A percentile compares a stretch with the other conserved stretches of the same genome.
Evolutionary conservation across 1,140 invertebrate species (phyloP).

Genomic region (Micrasema longulum): DNA sequence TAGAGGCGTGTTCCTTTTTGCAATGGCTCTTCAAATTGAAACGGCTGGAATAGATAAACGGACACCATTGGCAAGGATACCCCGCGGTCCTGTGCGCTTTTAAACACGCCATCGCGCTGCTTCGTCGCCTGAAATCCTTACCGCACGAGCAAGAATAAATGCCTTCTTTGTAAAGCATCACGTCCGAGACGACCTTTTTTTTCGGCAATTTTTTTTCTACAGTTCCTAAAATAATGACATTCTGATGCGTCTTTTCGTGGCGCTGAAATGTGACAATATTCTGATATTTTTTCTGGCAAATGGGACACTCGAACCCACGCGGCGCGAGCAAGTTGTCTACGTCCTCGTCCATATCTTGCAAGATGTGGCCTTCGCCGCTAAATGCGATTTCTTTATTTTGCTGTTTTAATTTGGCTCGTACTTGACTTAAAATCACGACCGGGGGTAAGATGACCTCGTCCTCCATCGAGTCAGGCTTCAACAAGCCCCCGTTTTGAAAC

Average conservation of each 20-base stretch:
- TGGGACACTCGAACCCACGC: slow-evolving; percentile 32
- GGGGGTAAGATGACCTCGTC: slow-evolving; percentile 34
- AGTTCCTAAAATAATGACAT: neutral
- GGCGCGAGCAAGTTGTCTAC: slow-evolving; percentile 28
- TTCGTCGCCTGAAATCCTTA: slow-evolving; percentile 32
- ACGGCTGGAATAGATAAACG: slow-evolving; percentile 12
- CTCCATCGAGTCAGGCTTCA: slow-evolving; percentile 8
- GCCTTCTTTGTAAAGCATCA: slow-evolving; percentile 18
- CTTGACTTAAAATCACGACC: neutral
- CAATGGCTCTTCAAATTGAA: slow-evolving; percentile 31
- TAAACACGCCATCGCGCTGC: slow-evolving; percentile 36
- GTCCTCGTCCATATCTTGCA: slow-evolving; percentile 30
- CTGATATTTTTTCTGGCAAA: slow-evolving; percentile 36
- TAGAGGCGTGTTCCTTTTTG: neutral
- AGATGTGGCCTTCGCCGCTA: neutral
- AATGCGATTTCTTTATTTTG: slow-evolving; percentile 1
- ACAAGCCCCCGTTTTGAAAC: slow-evolving; percentile 17
- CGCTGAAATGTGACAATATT: slow-evolving; percentile 26
- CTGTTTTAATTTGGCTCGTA: slow-evolving; percentile 12
- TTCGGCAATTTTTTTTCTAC: neutral
- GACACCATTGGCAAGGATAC: slow-evolving; percentile 37
- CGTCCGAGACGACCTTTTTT: neutral
- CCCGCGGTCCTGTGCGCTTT: slow-evolving; percentile 31
- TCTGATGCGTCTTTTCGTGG: slow-evolving; percentile 39
- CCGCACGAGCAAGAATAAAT: slow-evolving; percentile 30